Evolutionary conservation across 2,888 invertebrate species (phyloP).

Genomic region (Spilarctia lutea): DNA sequence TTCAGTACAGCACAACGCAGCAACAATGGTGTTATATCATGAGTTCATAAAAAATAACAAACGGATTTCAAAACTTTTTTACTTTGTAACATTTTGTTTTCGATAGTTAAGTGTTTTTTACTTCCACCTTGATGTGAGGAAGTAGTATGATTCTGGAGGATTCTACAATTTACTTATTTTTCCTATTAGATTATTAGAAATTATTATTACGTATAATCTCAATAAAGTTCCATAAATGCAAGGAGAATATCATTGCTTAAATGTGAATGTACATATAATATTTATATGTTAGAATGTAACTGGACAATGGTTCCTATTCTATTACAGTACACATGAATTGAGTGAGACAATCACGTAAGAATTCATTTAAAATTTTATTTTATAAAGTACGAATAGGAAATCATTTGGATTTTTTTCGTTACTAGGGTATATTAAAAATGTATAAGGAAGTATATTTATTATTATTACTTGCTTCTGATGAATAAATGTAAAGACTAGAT

Average conservation of each 20-base stretch:
- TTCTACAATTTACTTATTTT: background rate
- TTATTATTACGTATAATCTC: background rate
- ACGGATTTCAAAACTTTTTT: background rate
- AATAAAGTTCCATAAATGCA: too few relatives aligned
- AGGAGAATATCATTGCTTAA: too few relatives aligned
- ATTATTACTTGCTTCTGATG: background rate
- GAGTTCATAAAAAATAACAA: background rate
- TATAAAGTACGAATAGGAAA: too few relatives aligned
- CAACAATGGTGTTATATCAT: background rate
- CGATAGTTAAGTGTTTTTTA: background rate
- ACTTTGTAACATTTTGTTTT: background rate
- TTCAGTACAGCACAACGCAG: background rate
- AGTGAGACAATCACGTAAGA: background rate
- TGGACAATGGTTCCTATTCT: background rate
- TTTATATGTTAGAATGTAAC: too few relatives aligned
- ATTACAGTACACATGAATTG: background rate
- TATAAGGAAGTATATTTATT: too few relatives aligned
- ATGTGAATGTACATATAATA: too few relatives aligned
- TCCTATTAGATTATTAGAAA: too few relatives aligned
- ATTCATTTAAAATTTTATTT: background rate
- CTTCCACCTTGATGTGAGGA: background rate
- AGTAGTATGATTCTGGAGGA: background rate
- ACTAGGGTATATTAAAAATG: too few relatives aligned
- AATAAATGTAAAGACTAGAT: background rate
- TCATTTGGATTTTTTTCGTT: too few relatives aligned